Conservation (phyloP, 2,113 vertebrate species). For the Corvus moneduloides region DNA sequence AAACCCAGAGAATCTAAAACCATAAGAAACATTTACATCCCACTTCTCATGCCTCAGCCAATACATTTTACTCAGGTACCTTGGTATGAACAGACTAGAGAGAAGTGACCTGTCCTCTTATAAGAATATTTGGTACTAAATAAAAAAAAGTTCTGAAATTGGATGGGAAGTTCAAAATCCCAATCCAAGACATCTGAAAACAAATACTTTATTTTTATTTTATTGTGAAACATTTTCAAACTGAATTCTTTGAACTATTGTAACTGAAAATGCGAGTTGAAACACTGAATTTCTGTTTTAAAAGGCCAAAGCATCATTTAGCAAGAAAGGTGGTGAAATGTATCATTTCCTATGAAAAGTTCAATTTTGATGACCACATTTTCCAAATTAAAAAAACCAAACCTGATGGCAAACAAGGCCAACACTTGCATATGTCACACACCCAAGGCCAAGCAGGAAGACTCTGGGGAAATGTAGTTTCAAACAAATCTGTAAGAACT, state of each 20-base stretch:
- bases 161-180: neutral
- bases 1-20: neutral
- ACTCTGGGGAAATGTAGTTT: neutral
- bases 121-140: neutral
- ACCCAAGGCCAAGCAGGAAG: neutral
- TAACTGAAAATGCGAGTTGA: neutral
- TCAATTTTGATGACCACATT: neutral
- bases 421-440: neutral
- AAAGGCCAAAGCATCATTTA: neutral
- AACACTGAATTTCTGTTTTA: neutral
- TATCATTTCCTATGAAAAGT: neutral
- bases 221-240: neutral
- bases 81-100: neutral
- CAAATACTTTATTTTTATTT: neutral
- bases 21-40: neutral
- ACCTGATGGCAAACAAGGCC: neutral
- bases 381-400: neutral
- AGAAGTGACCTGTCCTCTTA: neutral
- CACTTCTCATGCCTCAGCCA: neutral
- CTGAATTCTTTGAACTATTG: neutral
- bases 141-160: neutral
- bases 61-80: neutral
- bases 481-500: neutral
- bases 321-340: neutral
- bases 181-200: neutral